Base-by-base conservation (phyloP, 2,113 vertebrate genomes). In the Crotophaga sulcirostris region DNA sequence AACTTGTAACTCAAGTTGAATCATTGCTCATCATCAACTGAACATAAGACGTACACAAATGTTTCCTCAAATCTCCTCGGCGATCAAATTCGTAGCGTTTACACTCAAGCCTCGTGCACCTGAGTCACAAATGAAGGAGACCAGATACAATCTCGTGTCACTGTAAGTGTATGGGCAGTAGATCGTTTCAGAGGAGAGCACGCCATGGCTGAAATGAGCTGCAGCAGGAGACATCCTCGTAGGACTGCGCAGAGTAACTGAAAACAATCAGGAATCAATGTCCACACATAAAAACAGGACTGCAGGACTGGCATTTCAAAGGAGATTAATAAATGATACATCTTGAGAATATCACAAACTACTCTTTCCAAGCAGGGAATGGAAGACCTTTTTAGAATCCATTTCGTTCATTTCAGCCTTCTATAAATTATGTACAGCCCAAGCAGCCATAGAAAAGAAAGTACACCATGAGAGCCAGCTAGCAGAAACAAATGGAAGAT, bases 361-460 rank as follows among this genome's bases (percentile, higher is more conserved):
- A 70, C 49, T 69, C 51, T 70, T 90, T 77, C 76, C 86, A 87
- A 81, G 52, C 9, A 40, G 44, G 49, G 56, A 91, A 87, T 13
- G 36, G 86, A 92, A 87, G 84, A 60, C 69, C 77, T 66, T 92
- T 89, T 86, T 45, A 3, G 78, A 81, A 87, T 52, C 42, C 52
- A 90, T 77, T 93, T 90, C 51, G 60, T 63, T 38, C 49, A 63
- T 84, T 81, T 75, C 49, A 89, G 64, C 44, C 38, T 72, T 42
- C n/a, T 86, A 75, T 95, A 75, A 94, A 91, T 94, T 42, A 95
- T 84, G n/a, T 16, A 84, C 47, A 81, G 52, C 20, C 31, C 60
- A 81, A 68, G 25, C 73, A 84, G 77, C 8, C 80, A 64, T 64
- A 36, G 23, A 63, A 85, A 74, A 70, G 55, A 47, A 66, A 70